phyloP scores from a whole-genome alignment of 2,113 vertebrate genomes.

The Saguinus imperator region DNA sequence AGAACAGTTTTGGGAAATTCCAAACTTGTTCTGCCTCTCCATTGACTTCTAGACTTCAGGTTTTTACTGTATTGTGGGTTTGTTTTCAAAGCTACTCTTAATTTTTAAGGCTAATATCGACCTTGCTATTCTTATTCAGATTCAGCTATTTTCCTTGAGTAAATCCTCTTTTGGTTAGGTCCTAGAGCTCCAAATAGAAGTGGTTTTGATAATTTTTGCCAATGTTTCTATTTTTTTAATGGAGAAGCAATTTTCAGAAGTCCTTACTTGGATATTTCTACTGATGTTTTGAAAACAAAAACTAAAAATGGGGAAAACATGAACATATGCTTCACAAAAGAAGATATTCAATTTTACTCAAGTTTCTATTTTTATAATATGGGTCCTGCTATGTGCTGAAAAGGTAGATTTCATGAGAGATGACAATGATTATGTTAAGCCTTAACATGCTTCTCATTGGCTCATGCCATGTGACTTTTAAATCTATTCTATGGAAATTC shows the following conservation, averaged over 20 bases:
- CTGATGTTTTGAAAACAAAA: not conserved
- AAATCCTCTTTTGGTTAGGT: not conserved
- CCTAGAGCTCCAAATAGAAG: not conserved
- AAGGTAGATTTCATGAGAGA: not conserved
- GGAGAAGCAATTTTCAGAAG: no score
- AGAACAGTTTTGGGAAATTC: not conserved
- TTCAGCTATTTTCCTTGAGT: not conserved
- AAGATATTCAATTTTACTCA: not conserved
- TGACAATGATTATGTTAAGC: not conserved
- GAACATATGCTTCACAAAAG: not conserved
- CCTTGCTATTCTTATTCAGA: not conserved
- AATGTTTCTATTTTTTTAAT: not conserved
- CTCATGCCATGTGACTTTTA: not conserved
- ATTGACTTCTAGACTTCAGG: not conserved
- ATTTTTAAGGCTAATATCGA: not conserved
- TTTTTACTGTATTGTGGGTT: not conserved
- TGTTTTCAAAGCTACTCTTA: not conserved
- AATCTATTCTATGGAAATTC: not conserved
- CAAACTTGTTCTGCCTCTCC: not conserved
- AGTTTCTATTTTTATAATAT: not conserved
- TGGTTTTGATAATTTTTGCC: not conserved
- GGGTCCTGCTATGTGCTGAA: not conserved
- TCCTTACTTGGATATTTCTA: not conserved
- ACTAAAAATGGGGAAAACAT: not conserved
- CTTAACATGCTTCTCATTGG: not conserved